A percentile compares a stretch with the other conserved stretches of the same genome.
Evolutionary conservation across 2,797 vertebrate genomes (phyloP).

Genomic region (Melanotaenia boesemani): DNA sequence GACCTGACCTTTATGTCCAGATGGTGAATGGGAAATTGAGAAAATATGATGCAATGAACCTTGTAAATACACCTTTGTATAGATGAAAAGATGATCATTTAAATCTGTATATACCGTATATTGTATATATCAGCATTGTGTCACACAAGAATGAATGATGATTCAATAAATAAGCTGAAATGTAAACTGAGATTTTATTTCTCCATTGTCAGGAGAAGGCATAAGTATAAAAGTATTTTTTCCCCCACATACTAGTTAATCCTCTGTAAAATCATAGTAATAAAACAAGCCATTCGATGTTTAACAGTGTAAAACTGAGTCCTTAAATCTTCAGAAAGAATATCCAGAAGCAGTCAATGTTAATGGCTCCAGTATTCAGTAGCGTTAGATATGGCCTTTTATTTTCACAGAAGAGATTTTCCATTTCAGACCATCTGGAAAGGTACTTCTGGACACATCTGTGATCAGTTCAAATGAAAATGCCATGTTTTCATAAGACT

Average conservation of each 20-base stretch:
- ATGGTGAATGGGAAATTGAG: background rate
- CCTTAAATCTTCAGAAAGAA: conserved; percentile 24
- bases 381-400: conserved; percentile 6
- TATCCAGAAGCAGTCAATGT: conserved; percentile 9
- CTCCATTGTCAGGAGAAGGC: conserved; percentile 46
- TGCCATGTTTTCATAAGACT: background rate
- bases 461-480: conserved; percentile 26
- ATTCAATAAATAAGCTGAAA: conserved; percentile 38
- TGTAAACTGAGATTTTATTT: conserved; percentile 68
- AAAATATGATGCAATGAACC: conserved; percentile 5
- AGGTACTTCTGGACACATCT: conserved; percentile 18
- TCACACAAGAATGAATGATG: conserved; percentile 35
- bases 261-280: conserved; percentile 35
- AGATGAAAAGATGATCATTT: background rate
- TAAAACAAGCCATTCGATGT: conserved; percentile 6
- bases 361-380: conserved; percentile 26
- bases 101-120: background rate
- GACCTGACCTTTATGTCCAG: no score
- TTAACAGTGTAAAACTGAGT: conserved; percentile 11
- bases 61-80: conserved; percentile 37
- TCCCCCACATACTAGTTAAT: conserved; percentile 15
- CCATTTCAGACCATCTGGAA: conserved; percentile 11
- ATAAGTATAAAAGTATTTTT: conserved; percentile 58
- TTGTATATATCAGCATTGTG: background rate
- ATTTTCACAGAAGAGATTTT: conserved; percentile 22